Evolutionary conservation across 2,113 vertebrate species (phyloP).

Genomic region (Corythornis madagascariensis): DNA sequence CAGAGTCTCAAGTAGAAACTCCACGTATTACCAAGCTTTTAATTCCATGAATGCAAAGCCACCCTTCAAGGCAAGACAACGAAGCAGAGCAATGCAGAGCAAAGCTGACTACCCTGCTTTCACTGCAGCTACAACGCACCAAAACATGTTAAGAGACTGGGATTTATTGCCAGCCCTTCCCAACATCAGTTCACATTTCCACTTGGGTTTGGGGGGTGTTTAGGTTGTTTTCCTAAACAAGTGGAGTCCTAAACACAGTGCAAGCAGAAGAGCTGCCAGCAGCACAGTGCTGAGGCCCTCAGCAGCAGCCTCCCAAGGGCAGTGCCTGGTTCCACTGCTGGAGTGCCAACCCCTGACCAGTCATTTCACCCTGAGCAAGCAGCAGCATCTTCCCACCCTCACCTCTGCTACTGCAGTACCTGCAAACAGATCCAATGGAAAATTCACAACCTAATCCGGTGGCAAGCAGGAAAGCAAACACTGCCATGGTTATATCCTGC

Average conservation of each 20-base stretch:
- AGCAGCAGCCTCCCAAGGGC: not conserved
- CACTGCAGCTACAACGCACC: fast-evolving
- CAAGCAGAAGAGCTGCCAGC: not conserved
- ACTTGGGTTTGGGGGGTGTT: not conserved
- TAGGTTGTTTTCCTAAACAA: not conserved
- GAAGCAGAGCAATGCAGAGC: not conserved
- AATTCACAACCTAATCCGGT: not conserved
- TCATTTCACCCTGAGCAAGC: not conserved
- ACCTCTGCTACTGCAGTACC: not conserved
- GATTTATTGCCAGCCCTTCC: not conserved
- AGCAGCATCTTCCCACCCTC: not conserved
- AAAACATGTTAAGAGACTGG: fast-evolving
- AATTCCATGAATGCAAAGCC: not conserved
- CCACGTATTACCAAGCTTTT: not conserved
- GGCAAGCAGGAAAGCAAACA: not conserved
- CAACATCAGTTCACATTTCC: not conserved
- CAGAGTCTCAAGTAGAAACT: not conserved
- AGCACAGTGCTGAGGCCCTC: not conserved
- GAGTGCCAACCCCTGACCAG: not conserved
- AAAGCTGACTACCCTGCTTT: not conserved
- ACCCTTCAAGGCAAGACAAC: not conserved
- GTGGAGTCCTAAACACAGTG: fast-evolving
- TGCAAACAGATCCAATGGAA: not conserved
- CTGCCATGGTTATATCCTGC: not conserved
- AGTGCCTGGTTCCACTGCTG: not conserved